Evolutionary conservation across 2,797 vertebrate species (phyloP).

Genomic region (Periparus ater): DNA sequence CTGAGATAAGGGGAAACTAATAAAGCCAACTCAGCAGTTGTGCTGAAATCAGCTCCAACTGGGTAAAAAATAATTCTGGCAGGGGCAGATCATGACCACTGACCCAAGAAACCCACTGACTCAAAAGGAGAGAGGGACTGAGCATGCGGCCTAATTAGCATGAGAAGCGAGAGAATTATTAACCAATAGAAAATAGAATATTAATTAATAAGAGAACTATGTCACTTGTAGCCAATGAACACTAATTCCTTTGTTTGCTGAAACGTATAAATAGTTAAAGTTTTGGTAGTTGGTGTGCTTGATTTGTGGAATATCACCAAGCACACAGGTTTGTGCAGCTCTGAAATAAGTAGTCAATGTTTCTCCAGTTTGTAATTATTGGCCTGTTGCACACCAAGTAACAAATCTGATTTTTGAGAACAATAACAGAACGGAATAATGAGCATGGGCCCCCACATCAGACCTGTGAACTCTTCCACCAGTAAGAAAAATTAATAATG

Average conservation of each 20-base stretch:
- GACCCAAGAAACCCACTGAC: background rate
- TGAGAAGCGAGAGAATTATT: background rate
- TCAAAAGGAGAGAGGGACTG: background rate
- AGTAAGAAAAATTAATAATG: background rate
- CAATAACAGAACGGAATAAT: background rate
- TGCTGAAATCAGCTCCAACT: background rate
- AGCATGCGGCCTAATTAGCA: background rate
- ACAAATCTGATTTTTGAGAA: background rate
- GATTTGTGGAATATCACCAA: background rate
- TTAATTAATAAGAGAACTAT: background rate
- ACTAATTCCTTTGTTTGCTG: background rate
- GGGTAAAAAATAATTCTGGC: background rate
- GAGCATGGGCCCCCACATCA: fast-evolving
- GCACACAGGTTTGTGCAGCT: background rate
- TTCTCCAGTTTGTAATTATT: background rate
- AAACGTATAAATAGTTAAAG: background rate
- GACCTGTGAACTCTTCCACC: background rate
- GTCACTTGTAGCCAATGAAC: background rate
- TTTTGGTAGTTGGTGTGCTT: background rate
- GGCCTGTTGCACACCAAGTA: background rate
- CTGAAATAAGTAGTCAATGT: background rate
- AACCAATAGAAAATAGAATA: background rate
- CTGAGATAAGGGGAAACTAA: background rate
- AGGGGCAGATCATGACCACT: background rate
- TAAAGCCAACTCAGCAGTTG: background rate